A percentile compares a stretch with the other conserved stretches of the same genome.
Conservation (phyloP, 2,113 vertebrate species). For the Rhea americana region DNA sequence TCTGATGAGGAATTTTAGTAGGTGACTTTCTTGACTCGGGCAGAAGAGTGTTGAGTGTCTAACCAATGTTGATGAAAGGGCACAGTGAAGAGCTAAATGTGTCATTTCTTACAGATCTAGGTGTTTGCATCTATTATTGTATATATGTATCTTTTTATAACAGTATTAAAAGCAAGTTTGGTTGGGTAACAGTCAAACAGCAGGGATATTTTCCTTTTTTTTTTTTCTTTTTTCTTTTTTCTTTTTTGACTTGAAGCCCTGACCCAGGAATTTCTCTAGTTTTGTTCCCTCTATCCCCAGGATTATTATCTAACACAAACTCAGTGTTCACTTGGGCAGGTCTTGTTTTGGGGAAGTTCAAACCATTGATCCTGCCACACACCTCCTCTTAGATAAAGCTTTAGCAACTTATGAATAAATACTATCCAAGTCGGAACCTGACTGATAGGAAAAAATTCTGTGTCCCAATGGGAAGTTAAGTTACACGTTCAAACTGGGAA, state of each 20-base stretch:
- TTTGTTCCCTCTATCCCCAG: background rate
- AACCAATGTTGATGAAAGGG: background rate
- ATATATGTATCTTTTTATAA: background rate
- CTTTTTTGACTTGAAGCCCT: background rate
- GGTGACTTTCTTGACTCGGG: background rate
- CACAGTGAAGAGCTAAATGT: background rate
- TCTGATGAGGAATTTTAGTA: background rate
- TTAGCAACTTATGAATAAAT: background rate
- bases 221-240: background rate
- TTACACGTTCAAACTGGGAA: background rate
- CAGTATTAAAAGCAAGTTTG: background rate
- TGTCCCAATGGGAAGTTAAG: fast-evolving
- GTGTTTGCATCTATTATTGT: background rate
- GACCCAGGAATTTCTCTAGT: background rate
- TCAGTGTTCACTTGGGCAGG: background rate
- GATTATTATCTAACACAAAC: background rate
- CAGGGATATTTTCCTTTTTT: background rate
- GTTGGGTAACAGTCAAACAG: background rate
- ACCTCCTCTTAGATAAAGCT: background rate
- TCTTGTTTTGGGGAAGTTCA: background rate
- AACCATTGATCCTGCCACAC: background rate
- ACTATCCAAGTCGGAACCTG: background rate
- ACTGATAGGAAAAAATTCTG: background rate
- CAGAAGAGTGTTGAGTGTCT: background rate
- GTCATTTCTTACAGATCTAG: background rate